Conservation (phyloP, 2,113 vertebrate species). For the Ailuropoda melanoleuca region DNA sequence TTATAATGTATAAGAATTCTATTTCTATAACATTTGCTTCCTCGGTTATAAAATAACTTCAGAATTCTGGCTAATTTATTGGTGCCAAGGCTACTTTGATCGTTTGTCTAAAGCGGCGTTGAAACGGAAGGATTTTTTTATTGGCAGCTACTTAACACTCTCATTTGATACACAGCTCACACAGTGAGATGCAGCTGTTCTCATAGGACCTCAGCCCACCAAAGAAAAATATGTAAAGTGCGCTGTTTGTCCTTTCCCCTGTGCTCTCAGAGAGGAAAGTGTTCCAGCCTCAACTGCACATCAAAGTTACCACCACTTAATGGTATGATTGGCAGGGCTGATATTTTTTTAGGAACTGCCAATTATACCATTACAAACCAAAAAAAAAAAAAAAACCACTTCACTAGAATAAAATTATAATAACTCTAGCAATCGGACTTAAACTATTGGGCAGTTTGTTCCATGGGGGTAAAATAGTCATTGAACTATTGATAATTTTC, state of each 20-base stretch:
- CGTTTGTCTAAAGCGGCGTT: not conserved
- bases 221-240: not conserved
- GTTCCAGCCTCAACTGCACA: not conserved
- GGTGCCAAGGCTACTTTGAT: slow-evolving; percentile 11
- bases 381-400: not conserved
- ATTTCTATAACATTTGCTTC: slow-evolving; percentile 16
- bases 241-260: not conserved
- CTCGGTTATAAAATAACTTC: slow-evolving; percentile 20
- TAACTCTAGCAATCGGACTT: not conserved
- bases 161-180: not conserved
- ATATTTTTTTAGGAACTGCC: not conserved
- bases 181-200: not conserved
- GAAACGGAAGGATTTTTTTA: not conserved
- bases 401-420: not conserved
- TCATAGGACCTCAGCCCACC: not conserved
- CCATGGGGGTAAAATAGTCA: not conserved
- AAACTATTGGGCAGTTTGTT: not conserved
- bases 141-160: not conserved
- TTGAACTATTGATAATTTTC: slow-evolving; percentile 26
- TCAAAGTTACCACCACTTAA: not conserved
- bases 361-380: not conserved
- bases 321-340: not conserved
- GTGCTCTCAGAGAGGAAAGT: not conserved
- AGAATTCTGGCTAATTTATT: slow-evolving; percentile 44
- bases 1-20: slow-evolving; percentile 36